These are phyloP conservation scores for Diachasmimorpha longicaudata DNA, from an alignment of 1,140 invertebrate genomes.

Conservation along the genomic window DNA sequence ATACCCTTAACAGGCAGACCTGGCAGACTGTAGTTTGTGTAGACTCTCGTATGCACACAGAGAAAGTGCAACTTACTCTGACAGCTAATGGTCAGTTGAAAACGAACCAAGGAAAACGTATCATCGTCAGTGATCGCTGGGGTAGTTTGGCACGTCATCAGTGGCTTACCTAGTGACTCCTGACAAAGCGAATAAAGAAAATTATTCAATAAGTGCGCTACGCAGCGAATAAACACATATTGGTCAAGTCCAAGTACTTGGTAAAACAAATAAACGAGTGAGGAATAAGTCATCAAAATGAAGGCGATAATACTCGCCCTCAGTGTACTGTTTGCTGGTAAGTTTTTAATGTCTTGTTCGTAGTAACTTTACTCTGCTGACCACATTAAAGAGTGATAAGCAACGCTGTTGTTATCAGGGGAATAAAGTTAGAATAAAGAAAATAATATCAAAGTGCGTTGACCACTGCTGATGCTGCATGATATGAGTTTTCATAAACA, in stretches of 20 bases:
- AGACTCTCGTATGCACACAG: not conserved
- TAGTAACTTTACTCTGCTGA: not conserved
- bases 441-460: not conserved
- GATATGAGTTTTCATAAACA: not conserved
- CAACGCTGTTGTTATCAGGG: too few relatives aligned
- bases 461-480: not conserved
- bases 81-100: not conserved
- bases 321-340: constrained; percentile 51
- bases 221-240: not conserved
- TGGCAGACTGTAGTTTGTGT: too few relatives aligned
- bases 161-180: not conserved
- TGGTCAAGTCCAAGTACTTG: not conserved
- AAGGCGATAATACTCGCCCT: constrained; percentile 48
- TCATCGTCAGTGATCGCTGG: not conserved
- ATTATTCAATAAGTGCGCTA: not conserved
- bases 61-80: not conserved
- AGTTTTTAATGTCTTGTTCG: constrained; percentile 28
- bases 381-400: too few relatives aligned
- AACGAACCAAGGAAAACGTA: not conserved
- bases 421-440: too few relatives aligned
- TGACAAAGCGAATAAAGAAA: constrained; percentile 1
- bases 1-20: too few relatives aligned
- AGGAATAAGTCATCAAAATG: constrained; percentile 38
- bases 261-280: not conserved
- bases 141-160: not conserved